phyloP scores from a whole-genome alignment of 1,140 invertebrate genomes.

The Hypsibius dujardini region DNA sequence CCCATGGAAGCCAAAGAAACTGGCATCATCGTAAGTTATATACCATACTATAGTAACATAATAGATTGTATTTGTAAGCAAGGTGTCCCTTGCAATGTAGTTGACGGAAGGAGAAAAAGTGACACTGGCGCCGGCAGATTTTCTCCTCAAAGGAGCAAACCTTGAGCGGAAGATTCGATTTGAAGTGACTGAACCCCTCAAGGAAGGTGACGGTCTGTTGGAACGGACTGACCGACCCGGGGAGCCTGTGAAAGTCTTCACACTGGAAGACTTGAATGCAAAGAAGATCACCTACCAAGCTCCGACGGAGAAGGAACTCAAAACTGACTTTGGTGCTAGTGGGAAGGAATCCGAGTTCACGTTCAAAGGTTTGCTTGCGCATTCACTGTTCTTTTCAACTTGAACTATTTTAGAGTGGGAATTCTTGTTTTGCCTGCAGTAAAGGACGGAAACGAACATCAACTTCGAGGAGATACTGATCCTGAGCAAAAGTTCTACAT shows the following conservation, averaged over 20 bases:
- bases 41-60: neutral
- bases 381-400: neutral
- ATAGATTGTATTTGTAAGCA: neutral
- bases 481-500: conserved; percentile 15
- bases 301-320: neutral
- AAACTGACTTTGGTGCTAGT: neutral
- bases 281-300: conserved; percentile 6
- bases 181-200: neutral
- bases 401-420: neutral
- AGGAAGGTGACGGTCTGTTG: neutral
- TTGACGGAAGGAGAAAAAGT: conserved; percentile 7
- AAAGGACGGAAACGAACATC: neutral
- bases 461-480: neutral
- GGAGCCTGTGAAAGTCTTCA: neutral
- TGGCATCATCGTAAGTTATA: conserved; percentile 9
- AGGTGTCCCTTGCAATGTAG: neutral
- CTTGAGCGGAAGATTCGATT: conserved; percentile 9
- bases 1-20: neutral
- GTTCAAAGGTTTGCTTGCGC: neutral
- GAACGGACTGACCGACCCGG: neutral
- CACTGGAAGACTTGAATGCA: conserved; percentile 5
- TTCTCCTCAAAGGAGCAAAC: neutral
- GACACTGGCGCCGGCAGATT: neutral
- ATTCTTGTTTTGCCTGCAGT: neutral
- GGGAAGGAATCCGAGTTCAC: neutral